Percentiles rank a stretch among this genome's conserved stretches.
These are phyloP conservation scores for Sparidentex hasta DNA, from an alignment of 2,797 vertebrate genomes.

Conservation along the genomic window DNA sequence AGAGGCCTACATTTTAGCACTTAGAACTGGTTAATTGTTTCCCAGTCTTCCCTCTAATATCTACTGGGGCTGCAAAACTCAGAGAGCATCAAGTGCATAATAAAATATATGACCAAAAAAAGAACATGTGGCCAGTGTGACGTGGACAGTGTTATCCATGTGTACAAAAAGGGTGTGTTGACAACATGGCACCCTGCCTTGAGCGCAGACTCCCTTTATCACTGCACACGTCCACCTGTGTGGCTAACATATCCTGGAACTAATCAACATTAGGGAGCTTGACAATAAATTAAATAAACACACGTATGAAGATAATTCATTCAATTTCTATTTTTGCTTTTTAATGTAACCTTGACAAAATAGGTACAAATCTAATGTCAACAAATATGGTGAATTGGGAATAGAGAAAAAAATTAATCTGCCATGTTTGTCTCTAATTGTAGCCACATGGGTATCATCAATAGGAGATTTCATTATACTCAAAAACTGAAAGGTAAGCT, in stretches of 20 bases:
- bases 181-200: neutral
- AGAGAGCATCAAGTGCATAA: neutral
- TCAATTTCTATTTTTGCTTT: neutral
- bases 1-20: no score
- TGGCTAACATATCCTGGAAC: constrained; percentile 44
- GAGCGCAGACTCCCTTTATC: constrained; percentile 2
- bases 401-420: neutral
- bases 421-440: no score
- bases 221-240: constrained; percentile 1
- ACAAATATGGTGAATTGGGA: neutral
- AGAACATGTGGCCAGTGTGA: neutral
- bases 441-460: neutral
- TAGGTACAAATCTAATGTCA: neutral
- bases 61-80: constrained; percentile 2
- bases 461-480: neutral
- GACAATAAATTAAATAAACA: neutral
- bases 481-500: no score
- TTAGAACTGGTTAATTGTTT: neutral
- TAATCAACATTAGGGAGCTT: neutral
- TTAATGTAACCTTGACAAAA: neutral
- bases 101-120: neutral
- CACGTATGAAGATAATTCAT: neutral
- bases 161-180: constrained; percentile 50
- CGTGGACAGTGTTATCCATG: constrained; percentile 21
- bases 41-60: neutral